Conservation (phyloP, 2,113 vertebrate species). For the Seriola dumerili region DNA sequence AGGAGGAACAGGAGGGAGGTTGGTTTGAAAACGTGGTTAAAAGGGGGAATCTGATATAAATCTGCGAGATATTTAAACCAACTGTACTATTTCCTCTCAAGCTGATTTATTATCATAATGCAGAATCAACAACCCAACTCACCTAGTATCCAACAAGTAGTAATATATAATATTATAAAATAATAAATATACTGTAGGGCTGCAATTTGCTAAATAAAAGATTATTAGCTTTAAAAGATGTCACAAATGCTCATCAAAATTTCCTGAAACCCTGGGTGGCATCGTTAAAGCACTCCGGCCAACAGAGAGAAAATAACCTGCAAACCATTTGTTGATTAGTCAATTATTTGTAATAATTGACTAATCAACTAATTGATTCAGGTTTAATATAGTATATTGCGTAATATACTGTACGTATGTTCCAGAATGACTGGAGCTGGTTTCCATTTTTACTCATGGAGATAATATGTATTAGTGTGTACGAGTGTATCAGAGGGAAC, state of each 20-base stretch:
- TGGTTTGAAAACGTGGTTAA: conserved; percentile 4
- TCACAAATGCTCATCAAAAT: not conserved
- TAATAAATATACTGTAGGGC: not conserved
- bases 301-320: not conserved
- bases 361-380: not conserved
- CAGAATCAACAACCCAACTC: not conserved
- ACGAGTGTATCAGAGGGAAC: not conserved
- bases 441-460: not conserved
- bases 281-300: too few species aligned
- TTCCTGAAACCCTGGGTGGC: not conserved
- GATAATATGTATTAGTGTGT: not conserved
- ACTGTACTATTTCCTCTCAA: not conserved
- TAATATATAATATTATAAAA: not conserved
- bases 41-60: not conserved
- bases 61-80: not conserved
- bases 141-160: not conserved
- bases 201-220: not conserved
- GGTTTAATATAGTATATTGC: not conserved
- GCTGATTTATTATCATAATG: not conserved
- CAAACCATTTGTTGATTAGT: not conserved
- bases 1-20: too few species aligned
- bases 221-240: not conserved
- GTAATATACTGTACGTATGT: not conserved
- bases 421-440: not conserved
- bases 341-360: not conserved